Evolutionary conservation across 2,113 vertebrate genomes (phyloP).

Genomic region (Silurus meridionalis): DNA sequence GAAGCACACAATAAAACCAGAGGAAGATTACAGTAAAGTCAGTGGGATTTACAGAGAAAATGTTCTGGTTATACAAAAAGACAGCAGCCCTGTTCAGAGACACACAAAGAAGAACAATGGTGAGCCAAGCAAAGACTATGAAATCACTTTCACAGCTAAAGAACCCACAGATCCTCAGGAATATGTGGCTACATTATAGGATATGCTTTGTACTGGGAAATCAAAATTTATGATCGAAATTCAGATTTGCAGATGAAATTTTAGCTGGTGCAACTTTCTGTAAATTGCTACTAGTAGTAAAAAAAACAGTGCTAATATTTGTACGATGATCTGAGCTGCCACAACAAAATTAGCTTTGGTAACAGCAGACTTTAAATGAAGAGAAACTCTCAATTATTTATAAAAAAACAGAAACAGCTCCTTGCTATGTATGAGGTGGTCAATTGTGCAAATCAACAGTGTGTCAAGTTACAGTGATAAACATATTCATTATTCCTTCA

Average conservation of each 20-base stretch:
- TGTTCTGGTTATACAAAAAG: constrained; percentile 74
- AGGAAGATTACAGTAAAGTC: constrained; percentile 78
- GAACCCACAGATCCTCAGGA: not conserved
- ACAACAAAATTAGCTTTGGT: not conserved
- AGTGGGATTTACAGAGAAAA: constrained; percentile 68
- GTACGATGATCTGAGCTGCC: not conserved
- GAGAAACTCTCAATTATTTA: not conserved
- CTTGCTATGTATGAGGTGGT: not conserved
- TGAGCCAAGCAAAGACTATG: constrained; percentile 17
- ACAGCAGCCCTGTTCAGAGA: constrained; percentile 36
- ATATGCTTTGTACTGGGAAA: not conserved
- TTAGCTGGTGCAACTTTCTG: not conserved
- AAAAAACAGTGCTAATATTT: no score
- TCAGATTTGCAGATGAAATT: not conserved
- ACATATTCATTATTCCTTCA: not conserved
- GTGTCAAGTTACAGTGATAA: not conserved
- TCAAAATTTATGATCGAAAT: not conserved
- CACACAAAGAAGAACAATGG: not conserved
- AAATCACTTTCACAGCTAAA: constrained; percentile 3
- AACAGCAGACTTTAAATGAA: not conserved
- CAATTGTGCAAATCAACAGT: not conserved
- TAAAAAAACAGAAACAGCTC: not conserved
- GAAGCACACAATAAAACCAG: constrained; percentile 66
- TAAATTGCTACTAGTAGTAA: not conserved
- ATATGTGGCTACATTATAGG: constrained; percentile 34